Base-by-base conservation (phyloP, 2,113 vertebrate species). In the Scophthalmus maximus region DNA sequence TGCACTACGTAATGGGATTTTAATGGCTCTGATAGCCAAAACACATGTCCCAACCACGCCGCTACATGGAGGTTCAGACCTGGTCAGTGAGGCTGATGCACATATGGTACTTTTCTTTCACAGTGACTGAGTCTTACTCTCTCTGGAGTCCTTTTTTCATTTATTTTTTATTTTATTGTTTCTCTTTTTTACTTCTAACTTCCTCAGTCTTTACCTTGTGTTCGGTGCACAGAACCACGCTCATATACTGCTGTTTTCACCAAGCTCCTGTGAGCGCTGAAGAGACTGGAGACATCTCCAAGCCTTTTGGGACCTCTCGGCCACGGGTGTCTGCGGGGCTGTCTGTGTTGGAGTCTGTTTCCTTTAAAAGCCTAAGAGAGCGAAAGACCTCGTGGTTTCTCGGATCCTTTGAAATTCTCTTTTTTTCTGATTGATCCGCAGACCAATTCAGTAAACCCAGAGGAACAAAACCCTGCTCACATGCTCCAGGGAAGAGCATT, bases 1-100 rank as follows among this genome's bases (percentile, higher is more conserved):
- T 91, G 89, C 73, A 40, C 70, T 74, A 55, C 55, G 76, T 86
- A 83, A 88, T 92, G 79, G 76, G 82, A 61, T 90, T 92, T 90
- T 91, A 90, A 89, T 91, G 79, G 62, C 72, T 76, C 67, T 88
- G 81, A 92, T 90, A 64, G 84, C 78, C 61, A 84, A 91, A 91
- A 92, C 91, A 92, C 84, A 91, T 91, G 91, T 88, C 69, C 44
- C 23, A 78, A 56, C 70, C 30, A 25, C 49, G 60, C 72, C 65
- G 74, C 70, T 50, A 65, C 63, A 47, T 79, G 82, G 67, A 77
- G 58, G 61, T 82, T 82, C 47, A 79, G 76, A 58, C 52, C 44
- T 69, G 79, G 79, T 82, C 82, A 75, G 52, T 64, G 60, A 72
- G 69, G 83, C 75, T 65, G 18, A 25, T 2, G 10, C 53, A 80